These are phyloP conservation scores for Nasonovia ribisnigri DNA, from an alignment of 2,888 invertebrate genomes.

Conservation along the genomic window DNA sequence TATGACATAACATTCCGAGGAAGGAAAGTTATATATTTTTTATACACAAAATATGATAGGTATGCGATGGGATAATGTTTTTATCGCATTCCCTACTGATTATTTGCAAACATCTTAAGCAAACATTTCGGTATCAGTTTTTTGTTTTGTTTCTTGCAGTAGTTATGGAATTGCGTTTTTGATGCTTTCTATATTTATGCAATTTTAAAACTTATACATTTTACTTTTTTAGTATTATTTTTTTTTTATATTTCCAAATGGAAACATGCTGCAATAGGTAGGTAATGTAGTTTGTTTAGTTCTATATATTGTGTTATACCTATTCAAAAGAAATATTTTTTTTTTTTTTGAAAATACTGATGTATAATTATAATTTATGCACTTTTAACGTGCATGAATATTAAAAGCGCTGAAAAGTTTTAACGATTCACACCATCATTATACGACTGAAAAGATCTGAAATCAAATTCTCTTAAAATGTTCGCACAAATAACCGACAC, in stretches of 20 bases:
- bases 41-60: neutral
- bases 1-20: neutral
- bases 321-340: neutral
- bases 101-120: neutral
- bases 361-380: no score
- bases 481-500: neutral
- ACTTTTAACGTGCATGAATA: neutral
- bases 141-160: neutral
- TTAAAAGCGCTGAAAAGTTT: neutral
- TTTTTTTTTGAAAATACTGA: neutral
- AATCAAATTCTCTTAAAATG: neutral
- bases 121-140: neutral
- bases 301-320: neutral
- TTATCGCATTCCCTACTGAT: neutral
- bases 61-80: neutral
- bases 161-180: neutral
- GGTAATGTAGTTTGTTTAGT: neutral
- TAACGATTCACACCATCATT: neutral
- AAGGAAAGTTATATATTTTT: neutral
- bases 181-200: neutral
- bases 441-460: neutral
- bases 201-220: neutral
- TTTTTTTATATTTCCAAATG: neutral
- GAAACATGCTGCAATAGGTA: neutral
- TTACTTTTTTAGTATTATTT: neutral